Evolutionary conservation across 2,888 invertebrate genomes (phyloP).

Genomic region (Oligia fasciuncula): DNA sequence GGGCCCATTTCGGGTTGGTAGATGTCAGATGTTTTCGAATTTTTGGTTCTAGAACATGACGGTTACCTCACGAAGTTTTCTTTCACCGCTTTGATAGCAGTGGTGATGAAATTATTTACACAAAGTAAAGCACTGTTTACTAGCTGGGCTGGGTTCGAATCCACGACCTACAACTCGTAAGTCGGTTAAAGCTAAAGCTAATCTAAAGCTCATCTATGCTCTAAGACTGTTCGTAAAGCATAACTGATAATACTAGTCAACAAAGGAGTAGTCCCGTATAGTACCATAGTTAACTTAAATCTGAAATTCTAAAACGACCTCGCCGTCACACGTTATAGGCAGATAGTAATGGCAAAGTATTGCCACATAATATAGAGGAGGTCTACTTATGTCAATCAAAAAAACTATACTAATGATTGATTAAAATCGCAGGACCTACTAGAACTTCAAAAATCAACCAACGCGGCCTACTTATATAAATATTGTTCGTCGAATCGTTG

Average conservation of each 20-base stretch:
- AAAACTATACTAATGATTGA: not conserved
- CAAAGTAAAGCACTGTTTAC: too few species aligned
- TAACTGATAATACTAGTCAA: not conserved
- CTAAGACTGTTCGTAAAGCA: not conserved
- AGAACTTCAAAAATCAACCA: not conserved
- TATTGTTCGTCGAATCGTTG: not conserved
- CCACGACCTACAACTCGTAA: too few species aligned
- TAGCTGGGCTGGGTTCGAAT: too few species aligned
- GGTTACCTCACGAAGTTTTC: too few species aligned
- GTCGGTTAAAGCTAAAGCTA: too few species aligned
- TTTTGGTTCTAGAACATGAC: too few species aligned
- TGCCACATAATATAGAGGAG: not conserved
- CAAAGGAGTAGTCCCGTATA: not conserved
- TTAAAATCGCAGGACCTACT: not conserved
- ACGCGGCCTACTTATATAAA: not conserved
- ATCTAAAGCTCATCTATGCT: too few species aligned
- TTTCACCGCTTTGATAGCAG: too few species aligned
- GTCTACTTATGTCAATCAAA: not conserved
- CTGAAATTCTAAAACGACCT: not conserved
- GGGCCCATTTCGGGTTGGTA: too few species aligned
- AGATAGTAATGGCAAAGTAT: not conserved
- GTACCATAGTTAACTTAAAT: not conserved
- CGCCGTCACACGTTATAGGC: too few species aligned
- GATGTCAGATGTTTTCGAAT: too few species aligned
- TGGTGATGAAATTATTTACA: too few species aligned